A percentile compares a stretch with the other conserved stretches of the same genome.
These are phyloP conservation scores for Nebria ingens DNA, from an alignment of 1,140 invertebrate genomes.

Conservation along the genomic window DNA sequence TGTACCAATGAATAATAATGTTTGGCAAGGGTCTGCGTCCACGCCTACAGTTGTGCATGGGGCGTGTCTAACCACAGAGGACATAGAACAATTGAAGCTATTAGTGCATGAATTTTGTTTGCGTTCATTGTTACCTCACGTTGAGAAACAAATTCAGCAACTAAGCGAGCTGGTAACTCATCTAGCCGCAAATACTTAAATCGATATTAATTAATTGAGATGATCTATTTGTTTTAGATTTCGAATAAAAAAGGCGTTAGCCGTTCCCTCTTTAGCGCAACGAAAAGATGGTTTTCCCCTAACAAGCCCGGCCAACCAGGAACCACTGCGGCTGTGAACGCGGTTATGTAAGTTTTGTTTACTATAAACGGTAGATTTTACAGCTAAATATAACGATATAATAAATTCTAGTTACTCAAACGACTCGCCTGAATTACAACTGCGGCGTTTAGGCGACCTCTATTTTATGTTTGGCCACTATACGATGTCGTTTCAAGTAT, in stretches of 20 bases:
- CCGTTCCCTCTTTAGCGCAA: slow-evolving; percentile 83
- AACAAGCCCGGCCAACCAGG: slow-evolving; percentile 64
- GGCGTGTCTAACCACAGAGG: slow-evolving; percentile 61
- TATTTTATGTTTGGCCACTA: slow-evolving; percentile 96
- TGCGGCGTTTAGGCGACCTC: slow-evolving; percentile 84
- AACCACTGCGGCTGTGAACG: slow-evolving; percentile 54
- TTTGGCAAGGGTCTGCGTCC: slow-evolving; percentile 39
- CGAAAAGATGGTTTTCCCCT: slow-evolving; percentile 89
- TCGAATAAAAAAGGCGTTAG: slow-evolving; percentile 85
- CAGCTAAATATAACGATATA: slow-evolving; percentile 12
- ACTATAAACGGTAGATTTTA: too few species aligned
- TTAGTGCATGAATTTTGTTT: slow-evolving; percentile 82
- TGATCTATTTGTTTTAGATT: slow-evolving; percentile 38
- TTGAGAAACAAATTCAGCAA: slow-evolving; percentile 74
- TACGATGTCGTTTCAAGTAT: slow-evolving; percentile 81
- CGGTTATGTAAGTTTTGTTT: slow-evolving; percentile 59
- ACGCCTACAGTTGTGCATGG: slow-evolving; percentile 45
- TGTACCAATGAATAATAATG: slow-evolving; percentile 47
- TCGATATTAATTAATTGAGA: too few species aligned
- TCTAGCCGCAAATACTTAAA: too few species aligned
- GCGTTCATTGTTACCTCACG: slow-evolving; percentile 79
- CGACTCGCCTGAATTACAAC: slow-evolving; percentile 88
- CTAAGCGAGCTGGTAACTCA: slow-evolving; percentile 67
- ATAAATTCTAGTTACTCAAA: slow-evolving; percentile 56
- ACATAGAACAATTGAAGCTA: slow-evolving; percentile 72